A percentile compares a stretch with the other conserved stretches of the same genome.
Evolutionary conservation across 2,797 vertebrate genomes (phyloP).

Genomic region (Dryobates pubescens): DNA sequence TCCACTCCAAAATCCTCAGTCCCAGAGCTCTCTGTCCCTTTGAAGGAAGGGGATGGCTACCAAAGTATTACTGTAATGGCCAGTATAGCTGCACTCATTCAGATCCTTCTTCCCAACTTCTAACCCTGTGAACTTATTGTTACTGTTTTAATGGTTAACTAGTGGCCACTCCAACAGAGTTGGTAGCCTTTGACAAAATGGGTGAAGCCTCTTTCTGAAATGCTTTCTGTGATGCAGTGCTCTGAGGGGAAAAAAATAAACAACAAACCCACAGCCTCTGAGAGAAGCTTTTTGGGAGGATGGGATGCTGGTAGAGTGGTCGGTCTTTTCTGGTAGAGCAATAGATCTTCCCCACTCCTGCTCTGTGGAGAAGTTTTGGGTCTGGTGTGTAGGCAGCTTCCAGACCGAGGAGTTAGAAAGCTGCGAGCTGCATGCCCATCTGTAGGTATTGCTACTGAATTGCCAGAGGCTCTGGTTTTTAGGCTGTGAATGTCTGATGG

Average conservation of each 20-base stretch:
- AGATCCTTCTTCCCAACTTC: conserved; percentile 35
- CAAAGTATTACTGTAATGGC: conserved; percentile 66
- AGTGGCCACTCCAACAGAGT: conserved; percentile 31
- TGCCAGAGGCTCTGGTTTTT: background rate
- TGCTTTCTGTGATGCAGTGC: conserved; percentile 56
- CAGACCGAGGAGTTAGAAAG: conserved; percentile 23
- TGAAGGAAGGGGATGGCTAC: conserved; percentile 80
- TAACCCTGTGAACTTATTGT: conserved; percentile 25
- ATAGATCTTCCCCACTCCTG: background rate
- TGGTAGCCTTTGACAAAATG: conserved; percentile 55
- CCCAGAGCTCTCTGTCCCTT: conserved; percentile 59
- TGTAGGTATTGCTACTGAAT: background rate
- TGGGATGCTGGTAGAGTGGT: conserved; percentile 18
- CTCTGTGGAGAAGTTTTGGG: conserved; percentile 37
- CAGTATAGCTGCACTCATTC: conserved; percentile 64
- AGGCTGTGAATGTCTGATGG: background rate
- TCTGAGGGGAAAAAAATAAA: conserved; percentile 5
- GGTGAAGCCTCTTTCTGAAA: conserved; percentile 58
- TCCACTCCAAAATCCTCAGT: conserved; percentile 32
- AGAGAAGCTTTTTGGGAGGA: conserved; percentile 28
- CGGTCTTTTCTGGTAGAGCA: conserved; percentile 1
- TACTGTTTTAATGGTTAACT: background rate
- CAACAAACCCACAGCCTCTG: background rate
- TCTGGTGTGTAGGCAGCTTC: conserved; percentile 37
- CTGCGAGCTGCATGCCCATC: background rate